Conservation (phyloP, 2,797 vertebrate genomes). For the Lerista edwardsae region DNA sequence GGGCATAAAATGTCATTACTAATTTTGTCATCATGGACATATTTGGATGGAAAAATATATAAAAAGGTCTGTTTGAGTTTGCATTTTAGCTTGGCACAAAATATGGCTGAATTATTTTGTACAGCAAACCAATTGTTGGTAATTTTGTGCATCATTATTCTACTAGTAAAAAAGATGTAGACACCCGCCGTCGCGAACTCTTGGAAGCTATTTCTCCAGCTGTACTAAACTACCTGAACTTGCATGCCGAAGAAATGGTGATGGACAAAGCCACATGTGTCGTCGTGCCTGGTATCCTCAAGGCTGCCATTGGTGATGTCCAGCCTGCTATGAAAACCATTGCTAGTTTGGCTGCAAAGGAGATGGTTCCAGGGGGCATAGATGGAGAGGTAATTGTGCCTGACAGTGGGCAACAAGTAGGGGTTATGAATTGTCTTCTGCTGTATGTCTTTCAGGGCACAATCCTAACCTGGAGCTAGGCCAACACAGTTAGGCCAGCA, state of each 20-base stretch:
- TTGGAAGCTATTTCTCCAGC: constrained; percentile 87
- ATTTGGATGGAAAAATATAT: neutral
- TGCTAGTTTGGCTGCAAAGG: constrained; percentile 83
- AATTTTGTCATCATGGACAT: neutral
- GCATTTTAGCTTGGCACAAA: neutral
- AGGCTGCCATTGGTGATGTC: constrained; percentile 83
- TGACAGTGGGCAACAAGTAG: neutral
- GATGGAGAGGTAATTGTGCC: constrained; percentile 76
- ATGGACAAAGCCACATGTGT: constrained; percentile 86
- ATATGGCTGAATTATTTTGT: neutral
- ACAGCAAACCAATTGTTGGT: neutral
- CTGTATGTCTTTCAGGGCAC: fast-evolving
- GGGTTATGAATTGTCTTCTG: neutral
- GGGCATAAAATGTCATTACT: neutral
- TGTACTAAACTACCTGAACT: constrained; percentile 84
- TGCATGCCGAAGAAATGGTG: constrained; percentile 83
- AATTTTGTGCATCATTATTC: constrained; percentile 15
- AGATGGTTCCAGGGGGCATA: constrained; percentile 85
- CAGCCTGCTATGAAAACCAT: constrained; percentile 88
- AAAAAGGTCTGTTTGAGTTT: neutral
- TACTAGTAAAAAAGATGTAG: constrained; percentile 89
- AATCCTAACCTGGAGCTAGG: too few species aligned
- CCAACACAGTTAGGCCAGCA: too few species aligned
- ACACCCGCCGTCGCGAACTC: constrained; percentile 83
- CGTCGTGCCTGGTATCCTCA: constrained; percentile 85